Base-by-base conservation (phyloP, 1,140 invertebrate genomes). In the Rhyacophila brunnea region DNA sequence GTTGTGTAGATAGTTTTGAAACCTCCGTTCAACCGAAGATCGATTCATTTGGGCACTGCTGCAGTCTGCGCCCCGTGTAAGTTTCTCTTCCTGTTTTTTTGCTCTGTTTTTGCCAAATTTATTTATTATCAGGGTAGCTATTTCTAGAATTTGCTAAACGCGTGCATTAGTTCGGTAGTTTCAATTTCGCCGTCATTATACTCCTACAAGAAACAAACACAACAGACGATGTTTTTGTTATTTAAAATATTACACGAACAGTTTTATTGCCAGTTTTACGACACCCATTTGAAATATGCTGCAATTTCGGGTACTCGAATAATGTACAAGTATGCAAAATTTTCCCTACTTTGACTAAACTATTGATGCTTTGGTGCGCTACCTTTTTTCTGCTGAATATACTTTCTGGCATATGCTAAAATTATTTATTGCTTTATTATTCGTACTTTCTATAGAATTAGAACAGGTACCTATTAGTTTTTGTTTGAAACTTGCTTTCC, bases 301-400 rank as follows among this genome's bases (percentile, higher is more conserved):
- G 45, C 34, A 47, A 50, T 50, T 50, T 50, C 6, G 43, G 43
- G 48, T 11, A 48, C 23, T 9, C 46, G 10, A 48, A 54, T 54
- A 54, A 54, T 54, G 44, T 54, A 42, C 40, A 54, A 54, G 19
- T 54, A 52, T 54, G 52, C 52, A 54, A 54, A 54, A 54, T 18
- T 40, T 40, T 40, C 4, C 15, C 15, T 40, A n/a, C 11, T 40
- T n/a, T 15, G 38, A 4, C 23, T 28, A 28, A 5, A 9, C 23
- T 9, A 28, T 28, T 28, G 23, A 28, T 28, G 9, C 23, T 28
- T 28, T 9, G 9, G 23, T 28, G 23, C 9, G 23, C 23, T 28
- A 28, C 4, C 9, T 28, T 9, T 28, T 28, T 28, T 28, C 9
- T 28, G 23, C 23, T 28, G 23, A 28, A 9, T 28, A 28, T 28